Conservation (phyloP, 2,113 vertebrate genomes). For the Phylloscopus whistleri region DNA sequence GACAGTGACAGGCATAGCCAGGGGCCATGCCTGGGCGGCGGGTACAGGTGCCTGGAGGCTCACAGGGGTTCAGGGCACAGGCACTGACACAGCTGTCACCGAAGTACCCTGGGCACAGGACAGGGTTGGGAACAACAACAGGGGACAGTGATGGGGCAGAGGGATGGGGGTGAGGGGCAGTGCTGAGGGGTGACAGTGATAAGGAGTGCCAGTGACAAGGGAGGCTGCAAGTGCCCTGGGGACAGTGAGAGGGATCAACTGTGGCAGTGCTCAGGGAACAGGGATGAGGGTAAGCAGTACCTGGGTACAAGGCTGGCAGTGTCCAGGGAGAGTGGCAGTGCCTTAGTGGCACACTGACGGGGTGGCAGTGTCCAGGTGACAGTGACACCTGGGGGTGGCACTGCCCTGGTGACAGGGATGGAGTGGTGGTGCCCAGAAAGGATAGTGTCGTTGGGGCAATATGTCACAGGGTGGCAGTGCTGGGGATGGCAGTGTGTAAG, state of each 20-base stretch:
- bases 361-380: neutral
- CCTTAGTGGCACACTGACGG: neutral
- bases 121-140: neutral
- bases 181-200: neutral
- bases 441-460: neutral
- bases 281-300: neutral
- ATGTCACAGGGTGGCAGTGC: neutral
- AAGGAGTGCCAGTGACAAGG: neutral
- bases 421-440: neutral
- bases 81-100: slow-evolving; percentile 86
- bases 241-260: neutral
- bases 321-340: neutral
- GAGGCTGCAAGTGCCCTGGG: neutral
- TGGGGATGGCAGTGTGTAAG: neutral
- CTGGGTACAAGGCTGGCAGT: neutral
- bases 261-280: neutral
- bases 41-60: slow-evolving; percentile 82
- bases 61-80: slow-evolving; percentile 89
- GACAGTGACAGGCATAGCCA: slow-evolving; percentile 88
- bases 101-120: slow-evolving; percentile 81
- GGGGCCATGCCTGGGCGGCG: slow-evolving; percentile 75
- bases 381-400: neutral
- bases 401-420: neutral
- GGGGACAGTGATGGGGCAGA: neutral
- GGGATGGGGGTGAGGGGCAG: neutral